A percentile compares a stretch with the other conserved stretches of the same genome.
Conservation (phyloP, 2,888 invertebrate species). For the Luffia ferchaultella region DNA sequence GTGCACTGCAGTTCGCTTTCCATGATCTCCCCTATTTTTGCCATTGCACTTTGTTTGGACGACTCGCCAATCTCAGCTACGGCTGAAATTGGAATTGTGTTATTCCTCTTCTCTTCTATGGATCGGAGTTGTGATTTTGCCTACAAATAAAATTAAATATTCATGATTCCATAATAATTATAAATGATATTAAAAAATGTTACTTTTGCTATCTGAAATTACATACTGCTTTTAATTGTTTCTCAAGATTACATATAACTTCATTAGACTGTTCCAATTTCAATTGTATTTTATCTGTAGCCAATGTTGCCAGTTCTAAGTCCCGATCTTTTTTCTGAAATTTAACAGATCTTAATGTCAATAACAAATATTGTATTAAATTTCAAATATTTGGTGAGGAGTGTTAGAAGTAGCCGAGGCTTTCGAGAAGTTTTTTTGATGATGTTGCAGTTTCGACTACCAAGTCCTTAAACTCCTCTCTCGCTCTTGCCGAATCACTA, state of each 20-base stretch:
- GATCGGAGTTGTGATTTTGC: too few relatives aligned
- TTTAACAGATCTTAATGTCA: too few relatives aligned
- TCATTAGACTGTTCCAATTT: background rate
- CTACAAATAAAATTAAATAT: too few relatives aligned
- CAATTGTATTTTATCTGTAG: background rate
- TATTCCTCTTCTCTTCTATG: background rate
- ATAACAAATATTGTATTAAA: too few relatives aligned
- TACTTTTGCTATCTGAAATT: background rate
- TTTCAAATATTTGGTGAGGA: too few relatives aligned
- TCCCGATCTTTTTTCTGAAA: background rate
- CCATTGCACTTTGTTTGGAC: constrained; percentile 28
- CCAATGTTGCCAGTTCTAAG: background rate
- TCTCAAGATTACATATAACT: background rate
- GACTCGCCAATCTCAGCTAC: constrained; percentile 17
- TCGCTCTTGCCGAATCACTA: too few relatives aligned
- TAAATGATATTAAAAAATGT: too few relatives aligned
- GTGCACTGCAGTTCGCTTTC: constrained; percentile 78
- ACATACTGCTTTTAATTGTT: background rate
- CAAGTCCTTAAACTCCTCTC: too few relatives aligned
- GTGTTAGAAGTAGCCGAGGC: too few relatives aligned
- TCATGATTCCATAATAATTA: too few relatives aligned
- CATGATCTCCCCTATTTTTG: constrained; percentile 63
- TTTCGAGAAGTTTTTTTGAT: too few relatives aligned
- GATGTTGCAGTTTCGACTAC: too few relatives aligned
- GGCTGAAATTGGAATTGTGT: background rate